A percentile compares a stretch with the other conserved stretches of the same genome.
Conservation (phyloP, 2,888 invertebrate genomes). For the Enchytraeus crypticus region DNA sequence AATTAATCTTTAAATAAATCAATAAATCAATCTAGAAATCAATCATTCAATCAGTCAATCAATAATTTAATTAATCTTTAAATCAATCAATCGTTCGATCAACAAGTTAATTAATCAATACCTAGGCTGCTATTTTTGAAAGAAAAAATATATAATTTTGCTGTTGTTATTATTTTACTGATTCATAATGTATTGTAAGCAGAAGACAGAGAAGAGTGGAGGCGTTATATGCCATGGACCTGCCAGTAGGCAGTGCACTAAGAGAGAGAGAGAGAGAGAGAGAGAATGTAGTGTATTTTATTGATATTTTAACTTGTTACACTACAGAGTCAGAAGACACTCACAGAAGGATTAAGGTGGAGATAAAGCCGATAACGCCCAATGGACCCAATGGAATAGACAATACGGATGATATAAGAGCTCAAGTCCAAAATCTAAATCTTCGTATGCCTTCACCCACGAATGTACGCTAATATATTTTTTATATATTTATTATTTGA, state of each 20-base stretch:
- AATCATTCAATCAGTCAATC: no score
- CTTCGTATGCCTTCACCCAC: conserved; percentile 57
- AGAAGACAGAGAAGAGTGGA: no score
- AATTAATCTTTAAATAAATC: no score
- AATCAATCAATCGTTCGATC: no score
- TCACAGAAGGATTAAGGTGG: conserved; percentile 70
- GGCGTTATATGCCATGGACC: no score
- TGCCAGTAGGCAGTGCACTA: background rate
- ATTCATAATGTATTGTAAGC: background rate
- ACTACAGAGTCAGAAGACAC: conserved; percentile 1
- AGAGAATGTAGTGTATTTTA: no score
- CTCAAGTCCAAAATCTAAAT: conserved; percentile 84
- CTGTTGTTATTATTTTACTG: background rate
- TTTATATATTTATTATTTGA: background rate
- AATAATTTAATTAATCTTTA: no score
- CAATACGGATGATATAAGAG: conserved; percentile 86
- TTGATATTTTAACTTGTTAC: background rate
- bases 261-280: background rate
- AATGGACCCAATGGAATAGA: conserved; percentile 77
- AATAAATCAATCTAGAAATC: no score
- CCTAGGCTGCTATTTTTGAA: no score
- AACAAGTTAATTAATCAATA: no score
- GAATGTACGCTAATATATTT: conserved; percentile 49
- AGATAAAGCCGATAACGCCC: conserved; percentile 79
- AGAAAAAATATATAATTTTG: no score